phyloP scores from a whole-genome alignment of 1,140 invertebrate genomes.

The Bombus sibiricus region DNA sequence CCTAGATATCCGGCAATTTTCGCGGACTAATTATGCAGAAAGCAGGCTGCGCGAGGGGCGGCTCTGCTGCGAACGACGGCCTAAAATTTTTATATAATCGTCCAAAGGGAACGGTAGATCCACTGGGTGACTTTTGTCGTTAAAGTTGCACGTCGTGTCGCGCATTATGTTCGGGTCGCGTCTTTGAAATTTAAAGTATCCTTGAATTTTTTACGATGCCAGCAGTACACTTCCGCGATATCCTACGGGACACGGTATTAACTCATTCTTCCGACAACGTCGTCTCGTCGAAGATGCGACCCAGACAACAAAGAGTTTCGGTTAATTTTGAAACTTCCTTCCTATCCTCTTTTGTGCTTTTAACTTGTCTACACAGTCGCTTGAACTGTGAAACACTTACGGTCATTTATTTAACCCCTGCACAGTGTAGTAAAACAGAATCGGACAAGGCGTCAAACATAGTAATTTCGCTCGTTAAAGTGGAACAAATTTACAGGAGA shows the following conservation, averaged over 20 bases:
- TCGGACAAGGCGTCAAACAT: no score
- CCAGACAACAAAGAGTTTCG: background rate
- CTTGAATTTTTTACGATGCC: slow-evolving; percentile 34
- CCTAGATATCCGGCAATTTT: slow-evolving; percentile 43
- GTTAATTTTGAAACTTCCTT: no score
- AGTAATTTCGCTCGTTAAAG: no score
- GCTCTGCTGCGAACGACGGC: background rate
- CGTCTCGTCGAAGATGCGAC: background rate
- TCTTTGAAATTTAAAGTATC: slow-evolving; percentile 35
- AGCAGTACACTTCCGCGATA: background rate
- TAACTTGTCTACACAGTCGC: no score
- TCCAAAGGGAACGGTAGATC: background rate
- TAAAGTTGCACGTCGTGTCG: slow-evolving; percentile 28
- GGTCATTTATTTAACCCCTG: no score
- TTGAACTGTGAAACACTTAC: no score
- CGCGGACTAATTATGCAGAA: slow-evolving; percentile 45
- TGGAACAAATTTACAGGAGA: no score
- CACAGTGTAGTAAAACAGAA: no score
- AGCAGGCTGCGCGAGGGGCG: background rate
- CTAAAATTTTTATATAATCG: slow-evolving; percentile 46
- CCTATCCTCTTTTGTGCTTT: no score
- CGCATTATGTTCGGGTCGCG: background rate
- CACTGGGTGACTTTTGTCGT: slow-evolving; percentile 6
- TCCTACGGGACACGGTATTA: background rate
- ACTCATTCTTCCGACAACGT: background rate